Base-by-base conservation (phyloP, 1,140 invertebrate species). In the Lepidostoma basale region DNA sequence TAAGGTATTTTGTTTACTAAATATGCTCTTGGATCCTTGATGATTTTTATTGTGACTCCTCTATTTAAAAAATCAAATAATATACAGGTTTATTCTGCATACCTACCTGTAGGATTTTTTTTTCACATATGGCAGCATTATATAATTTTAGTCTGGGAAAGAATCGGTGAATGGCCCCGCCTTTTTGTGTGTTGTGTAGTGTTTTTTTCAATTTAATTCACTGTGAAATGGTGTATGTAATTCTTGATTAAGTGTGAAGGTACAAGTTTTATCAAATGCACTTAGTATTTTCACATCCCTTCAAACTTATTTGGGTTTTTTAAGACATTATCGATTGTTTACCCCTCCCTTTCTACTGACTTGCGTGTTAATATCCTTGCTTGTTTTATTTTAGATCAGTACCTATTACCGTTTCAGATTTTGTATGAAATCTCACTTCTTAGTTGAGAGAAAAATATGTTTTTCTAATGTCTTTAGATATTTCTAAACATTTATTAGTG, bases 81-180 rank as follows among this genome's bases (percentile, higher is more conserved):
- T n/a, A n/a, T n/a, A n/a, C n/a, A n/a, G n/a, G n/a, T n/a, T n/a
- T n/a, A n/a, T n/a, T n/a, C n/a, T n/a, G 45, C 22, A 47, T 45
- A 47, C 16, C 39, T 40, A 40, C 39, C 39, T 40, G 39, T 16
- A 40, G 22, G 20, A 45, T 45, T 8, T 12, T 5, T 33, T 33
- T 33, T 33, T 6, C 12, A 33, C 6, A 1, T 36, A 39, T 59
- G 54, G 54, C 36, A 39, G 14, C 54, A 36, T 33, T 59, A 22
- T 40, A 16, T 39, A 40, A 20, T 59, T 59, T 59, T 59, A 39
- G 30, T 36, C 54, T 59, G 33, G 54, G 18, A 54, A 30, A 40
- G 54, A 59, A 39, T 59, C 30, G 5, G 64, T 36, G 52, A 58
- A 66, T 59, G 64, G 64, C 64, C 64, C 64, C 64, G 49, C 64